Conservation (phyloP, 2,113 vertebrate genomes). For the Physeter macrocephalus region DNA sequence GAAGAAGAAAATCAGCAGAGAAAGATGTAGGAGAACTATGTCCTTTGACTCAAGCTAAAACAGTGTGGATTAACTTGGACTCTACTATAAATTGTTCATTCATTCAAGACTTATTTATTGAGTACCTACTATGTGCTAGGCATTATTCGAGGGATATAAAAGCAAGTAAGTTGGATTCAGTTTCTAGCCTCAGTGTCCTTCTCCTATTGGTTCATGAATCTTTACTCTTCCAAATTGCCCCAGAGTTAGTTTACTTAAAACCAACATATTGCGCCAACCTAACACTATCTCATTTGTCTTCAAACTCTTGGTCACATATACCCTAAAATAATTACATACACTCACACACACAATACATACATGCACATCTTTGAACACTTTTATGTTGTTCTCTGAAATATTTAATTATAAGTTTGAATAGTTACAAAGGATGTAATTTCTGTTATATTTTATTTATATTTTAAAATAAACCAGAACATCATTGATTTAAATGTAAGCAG, state of each 20-base stretch:
- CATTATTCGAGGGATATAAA: background rate
- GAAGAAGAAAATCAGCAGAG: background rate
- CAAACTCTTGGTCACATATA: background rate
- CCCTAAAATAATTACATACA: background rate
- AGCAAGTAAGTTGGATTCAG: background rate
- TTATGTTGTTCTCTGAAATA: background rate
- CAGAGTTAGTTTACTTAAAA: background rate
- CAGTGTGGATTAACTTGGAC: background rate
- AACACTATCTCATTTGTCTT: background rate
- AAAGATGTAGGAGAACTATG: background rate
- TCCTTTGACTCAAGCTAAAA: background rate
- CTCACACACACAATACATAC: accelerated
- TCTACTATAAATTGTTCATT: background rate
- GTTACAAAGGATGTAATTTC: background rate
- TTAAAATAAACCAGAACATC: background rate
- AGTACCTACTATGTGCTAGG: background rate
- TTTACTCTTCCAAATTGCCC: background rate
- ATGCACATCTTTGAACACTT: background rate
- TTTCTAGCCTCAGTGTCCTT: background rate
- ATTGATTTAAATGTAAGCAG: background rate
- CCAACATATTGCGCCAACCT: no score
- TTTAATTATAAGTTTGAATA: background rate
- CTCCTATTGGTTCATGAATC: background rate
- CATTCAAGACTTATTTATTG: background rate
- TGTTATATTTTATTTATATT: background rate